Base-by-base conservation (phyloP, 2,888 invertebrate genomes). In the Andrena minutula region DNA sequence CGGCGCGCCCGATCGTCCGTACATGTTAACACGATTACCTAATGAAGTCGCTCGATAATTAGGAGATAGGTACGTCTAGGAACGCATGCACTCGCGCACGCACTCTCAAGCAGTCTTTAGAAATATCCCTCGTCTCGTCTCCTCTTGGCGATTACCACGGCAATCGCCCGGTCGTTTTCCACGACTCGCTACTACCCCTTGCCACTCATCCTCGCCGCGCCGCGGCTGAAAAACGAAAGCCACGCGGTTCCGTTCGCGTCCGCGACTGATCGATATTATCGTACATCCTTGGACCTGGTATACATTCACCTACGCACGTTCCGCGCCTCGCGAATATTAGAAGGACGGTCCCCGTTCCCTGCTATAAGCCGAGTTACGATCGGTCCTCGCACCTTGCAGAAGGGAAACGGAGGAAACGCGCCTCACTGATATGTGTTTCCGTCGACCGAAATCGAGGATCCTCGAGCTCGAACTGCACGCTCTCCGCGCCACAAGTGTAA, bases 91-190 rank as follows among this genome's bases (percentile, higher is more conserved):
- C 89, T 82, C 92, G 82, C 89, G 88, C 92, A 90, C 89, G 87
- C 92, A 91, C 89, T 91, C 92, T 83, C 91, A 91, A 92, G 91
- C 93, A 93, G 94, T 94, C 94, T 93, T 93, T 92, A 93, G 92
- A 93, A 93, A 92, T 92, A 91, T 68, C 58, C 70, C 41, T 65
- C 79, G 73, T 68, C 77, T 58, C 28, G 56, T 28, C 35, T 26
- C 26, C 32, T 20, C 61, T 28, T 60, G 35, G 61, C 77, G 66
- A 20, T 69, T 30, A 32, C 68, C 64, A 10, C 30, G 23, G 23
- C 1, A 5, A 12, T 41, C 56, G 53, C 16, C 16, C n/a, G 12
- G 0, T 28, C 16, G 12, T 30, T 12, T 16, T 41, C 41, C 32
- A 23, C 12, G 5, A 2, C 41, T 10, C 35, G 23, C 12, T 16